Evolutionary conservation across 2,888 invertebrate species (phyloP), one percentile per base, ranked within the genome.

Genomic region (Schizaphis graminum): DNA sequence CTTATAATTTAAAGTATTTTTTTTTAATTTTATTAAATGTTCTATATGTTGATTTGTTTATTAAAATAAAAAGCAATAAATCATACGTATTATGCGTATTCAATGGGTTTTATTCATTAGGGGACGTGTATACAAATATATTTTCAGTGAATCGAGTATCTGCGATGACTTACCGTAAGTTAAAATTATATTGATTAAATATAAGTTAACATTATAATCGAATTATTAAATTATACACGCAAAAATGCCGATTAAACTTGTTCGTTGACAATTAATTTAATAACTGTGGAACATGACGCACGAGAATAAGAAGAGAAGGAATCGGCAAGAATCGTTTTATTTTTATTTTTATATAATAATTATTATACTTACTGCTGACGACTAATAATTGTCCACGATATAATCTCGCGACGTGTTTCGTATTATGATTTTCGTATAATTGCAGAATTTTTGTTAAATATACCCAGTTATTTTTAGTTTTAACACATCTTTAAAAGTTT

Each of bases 401-500:
- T 8, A 35, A 77, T 77, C 21, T 77, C 8, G 35, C 21, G 0
- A 35, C 77, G 77, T 77, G 35, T 35, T 77, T 35, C 35, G 35
- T 77, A 35, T 35, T 77, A 77, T 77, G 77, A 21, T 77, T 77
- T 77, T 77, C 77, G 8, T 77, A 35, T 35, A 77, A 77, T 77
- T 21, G 35, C 77, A 77, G 21, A 35, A 77, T 35, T 77, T 77
- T 35, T 77, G 77, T 77, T 77, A 77, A 77, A 77, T 77, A 35
- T 8, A 77, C 77, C 35, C 77, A 21, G 77, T 77, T 88, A 24
- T 53, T 88, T 53, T 88, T 44, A n/a, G 28, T 88, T 88, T 88
- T 88, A n/a, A 41, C 44, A 41, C 28, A 47, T 44, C 41, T 49
- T 49, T 44, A 61, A 90, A 90, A 67, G 61, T 90, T 90, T 90